phyloP scores from a whole-genome alignment of 92 coral and sea anemone genomes.

The Palythoa grandiflora region DNA sequence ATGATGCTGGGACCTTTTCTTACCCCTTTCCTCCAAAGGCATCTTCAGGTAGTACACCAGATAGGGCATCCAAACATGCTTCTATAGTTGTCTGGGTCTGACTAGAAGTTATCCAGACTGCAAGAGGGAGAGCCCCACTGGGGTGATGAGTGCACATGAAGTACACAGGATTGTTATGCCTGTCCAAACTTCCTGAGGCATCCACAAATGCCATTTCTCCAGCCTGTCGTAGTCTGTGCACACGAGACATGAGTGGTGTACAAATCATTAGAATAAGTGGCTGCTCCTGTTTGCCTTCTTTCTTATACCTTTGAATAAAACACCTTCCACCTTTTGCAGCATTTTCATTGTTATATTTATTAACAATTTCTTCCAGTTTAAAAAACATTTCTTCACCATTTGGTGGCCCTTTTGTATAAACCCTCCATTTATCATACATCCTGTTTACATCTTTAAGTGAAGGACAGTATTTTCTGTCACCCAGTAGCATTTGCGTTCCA shows the following conservation, averaged over 20 bases:
- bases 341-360: conserved; percentile 58
- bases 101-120: conserved; percentile 61
- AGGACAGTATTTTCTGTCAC: background rate
- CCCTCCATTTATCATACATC: background rate
- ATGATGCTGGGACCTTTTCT: too few species aligned
- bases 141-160: conserved; percentile 69
- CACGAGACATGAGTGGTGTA: conserved; percentile 53
- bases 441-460: background rate
- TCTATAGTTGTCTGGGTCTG: conserved; percentile 35
- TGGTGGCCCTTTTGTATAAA: background rate
- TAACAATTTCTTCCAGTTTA: conserved; percentile 34
- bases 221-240: background rate
- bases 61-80: conserved; percentile 25
- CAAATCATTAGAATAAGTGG: conserved; percentile 62
- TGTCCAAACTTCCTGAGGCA: conserved; percentile 66
- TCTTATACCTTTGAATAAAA: conserved; percentile 48
- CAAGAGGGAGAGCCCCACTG: conserved; percentile 62
- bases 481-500: background rate
- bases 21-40: conserved; percentile 68
- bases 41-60: conserved; percentile 50
- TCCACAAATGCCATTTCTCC: conserved; percentile 38
- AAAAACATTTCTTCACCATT: conserved; percentile 71
- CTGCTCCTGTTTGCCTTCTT: conserved; percentile 13
- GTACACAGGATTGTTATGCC: conserved; percentile 66
- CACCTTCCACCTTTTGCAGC: conserved; percentile 56